Evolutionary conservation across 2,888 invertebrate genomes (phyloP).

Genomic region (Lepidocyrtinus sp.): DNA sequence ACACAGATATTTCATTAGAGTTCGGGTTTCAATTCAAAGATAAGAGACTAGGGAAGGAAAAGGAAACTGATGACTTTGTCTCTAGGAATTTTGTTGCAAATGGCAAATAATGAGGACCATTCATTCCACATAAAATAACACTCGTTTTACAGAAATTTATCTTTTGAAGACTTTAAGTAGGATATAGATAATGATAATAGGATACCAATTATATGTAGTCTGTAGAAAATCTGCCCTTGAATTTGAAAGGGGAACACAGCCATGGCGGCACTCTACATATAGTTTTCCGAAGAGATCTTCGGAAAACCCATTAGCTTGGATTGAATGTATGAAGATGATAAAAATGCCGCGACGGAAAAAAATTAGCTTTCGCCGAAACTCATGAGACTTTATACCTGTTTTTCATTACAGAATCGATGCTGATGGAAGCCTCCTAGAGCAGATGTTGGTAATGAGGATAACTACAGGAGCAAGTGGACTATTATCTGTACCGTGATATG

Average conservation of each 20-base stretch:
- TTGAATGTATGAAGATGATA: constrained; percentile 10
- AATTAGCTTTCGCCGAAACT: constrained; percentile 2
- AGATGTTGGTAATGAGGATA: constrained; percentile 7
- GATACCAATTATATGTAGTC: background rate
- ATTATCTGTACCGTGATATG: constrained; percentile 6
- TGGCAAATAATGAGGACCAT: constrained; percentile 26
- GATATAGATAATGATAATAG: constrained; percentile 21
- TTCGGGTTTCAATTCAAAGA: background rate
- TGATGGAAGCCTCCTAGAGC: background rate
- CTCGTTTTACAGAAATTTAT: constrained; percentile 15
- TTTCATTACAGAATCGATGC: constrained; percentile 15
- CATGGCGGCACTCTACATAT: background rate
- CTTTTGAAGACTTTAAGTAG: constrained; percentile 18
- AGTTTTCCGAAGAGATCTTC: background rate
- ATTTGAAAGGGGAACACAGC: constrained; percentile 12
- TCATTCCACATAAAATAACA: constrained; percentile 24
- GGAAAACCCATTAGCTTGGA: background rate
- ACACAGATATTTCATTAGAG: constrained; percentile 16
- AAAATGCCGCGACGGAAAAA: constrained; percentile 5
- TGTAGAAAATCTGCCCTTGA: constrained; percentile 16
- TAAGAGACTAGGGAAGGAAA: constrained; percentile 22
- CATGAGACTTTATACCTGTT: constrained; percentile 5
- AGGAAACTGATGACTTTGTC: constrained; percentile 36
- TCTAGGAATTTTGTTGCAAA: constrained; percentile 28
- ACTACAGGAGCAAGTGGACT: constrained; percentile 6